Conservation (phyloP, 2,888 invertebrate genomes). For the Aleiodes testaceus region DNA sequence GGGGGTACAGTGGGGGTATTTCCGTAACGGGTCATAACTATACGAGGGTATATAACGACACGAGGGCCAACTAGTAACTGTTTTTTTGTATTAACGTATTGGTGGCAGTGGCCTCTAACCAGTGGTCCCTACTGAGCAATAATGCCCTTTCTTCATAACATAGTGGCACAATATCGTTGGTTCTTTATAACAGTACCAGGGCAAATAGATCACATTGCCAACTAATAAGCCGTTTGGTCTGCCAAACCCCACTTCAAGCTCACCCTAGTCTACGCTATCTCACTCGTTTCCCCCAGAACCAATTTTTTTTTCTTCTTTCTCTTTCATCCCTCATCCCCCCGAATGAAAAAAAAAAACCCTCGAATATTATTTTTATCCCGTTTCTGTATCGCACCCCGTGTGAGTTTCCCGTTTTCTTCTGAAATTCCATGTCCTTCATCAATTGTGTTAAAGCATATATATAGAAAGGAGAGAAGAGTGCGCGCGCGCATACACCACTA, state of each 20-base stretch:
- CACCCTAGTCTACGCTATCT: constrained; percentile 40
- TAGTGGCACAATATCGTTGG: constrained; percentile 69
- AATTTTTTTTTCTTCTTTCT: constrained; percentile 45
- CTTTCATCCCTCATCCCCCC: constrained; percentile 42
- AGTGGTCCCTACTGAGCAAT: constrained; percentile 70
- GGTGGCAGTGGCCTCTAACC: constrained; percentile 56
- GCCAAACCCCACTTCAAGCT: constrained; percentile 51
- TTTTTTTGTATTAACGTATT: constrained; percentile 38
- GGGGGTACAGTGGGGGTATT: constrained; percentile 37
- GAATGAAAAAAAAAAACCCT: constrained; percentile 21
- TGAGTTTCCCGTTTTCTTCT: constrained; percentile 66
- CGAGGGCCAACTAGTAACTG: constrained; percentile 27
- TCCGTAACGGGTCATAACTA: constrained; percentile 38
- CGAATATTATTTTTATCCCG: constrained; percentile 45
- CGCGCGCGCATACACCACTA: constrained; percentile 36
- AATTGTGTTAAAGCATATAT: constrained; percentile 64
- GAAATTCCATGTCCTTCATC: constrained; percentile 67
- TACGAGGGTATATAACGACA: constrained; percentile 27
- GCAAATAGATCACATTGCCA: constrained; percentile 73
- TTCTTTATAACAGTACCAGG: constrained; percentile 69
- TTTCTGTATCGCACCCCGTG: constrained; percentile 40
- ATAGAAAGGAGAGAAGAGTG: constrained; percentile 49
- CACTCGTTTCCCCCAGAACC: constrained; percentile 39
- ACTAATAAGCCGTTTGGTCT: constrained; percentile 71
- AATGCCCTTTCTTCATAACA: constrained; percentile 68